These are phyloP conservation scores for Pterostichus madidus DNA, from an alignment of 2,888 invertebrate genomes.

Conservation along the genomic window DNA sequence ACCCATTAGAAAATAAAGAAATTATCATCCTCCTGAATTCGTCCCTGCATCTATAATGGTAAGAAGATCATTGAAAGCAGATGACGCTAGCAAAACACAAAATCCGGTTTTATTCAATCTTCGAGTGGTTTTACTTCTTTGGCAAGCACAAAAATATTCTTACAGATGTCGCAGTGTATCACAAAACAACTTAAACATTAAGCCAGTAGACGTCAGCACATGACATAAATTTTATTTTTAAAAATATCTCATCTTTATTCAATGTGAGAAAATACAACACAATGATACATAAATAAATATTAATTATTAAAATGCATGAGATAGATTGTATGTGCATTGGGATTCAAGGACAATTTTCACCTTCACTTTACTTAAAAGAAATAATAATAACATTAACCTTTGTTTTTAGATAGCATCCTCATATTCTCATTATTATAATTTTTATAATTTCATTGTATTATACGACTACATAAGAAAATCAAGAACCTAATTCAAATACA, in stretches of 20 bases:
- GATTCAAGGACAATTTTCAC: conserved; percentile 3
- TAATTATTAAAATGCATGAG: conserved; percentile 42
- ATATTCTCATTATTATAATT: background rate
- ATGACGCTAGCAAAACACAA: conserved; percentile 24
- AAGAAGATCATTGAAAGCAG: conserved; percentile 1
- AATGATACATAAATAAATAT: conserved; percentile 32
- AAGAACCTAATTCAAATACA: no score
- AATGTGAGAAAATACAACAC: conserved; percentile 10
- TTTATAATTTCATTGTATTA: background rate
- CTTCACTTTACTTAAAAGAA: background rate
- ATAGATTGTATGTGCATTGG: background rate
- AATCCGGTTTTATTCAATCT: conserved; percentile 45
- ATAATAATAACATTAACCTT: conserved; percentile 15
- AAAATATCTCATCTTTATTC: conserved; percentile 36
- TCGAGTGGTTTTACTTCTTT: conserved; percentile 35
- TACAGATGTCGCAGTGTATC: conserved; percentile 16
- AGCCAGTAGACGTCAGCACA: conserved; percentile 32
- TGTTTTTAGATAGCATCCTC: background rate
- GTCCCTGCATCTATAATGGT: conserved; percentile 11
- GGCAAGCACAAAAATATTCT: conserved; percentile 10
- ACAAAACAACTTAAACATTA: background rate
- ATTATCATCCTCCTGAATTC: conserved; percentile 8
- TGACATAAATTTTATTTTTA: background rate
- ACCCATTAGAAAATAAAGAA: background rate
- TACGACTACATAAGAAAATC: no score